Evolutionary conservation across 2,113 vertebrate genomes (phyloP), one percentile per base, ranked within the genome.

Genomic region (Oncorhynchus mykiss): DNA sequence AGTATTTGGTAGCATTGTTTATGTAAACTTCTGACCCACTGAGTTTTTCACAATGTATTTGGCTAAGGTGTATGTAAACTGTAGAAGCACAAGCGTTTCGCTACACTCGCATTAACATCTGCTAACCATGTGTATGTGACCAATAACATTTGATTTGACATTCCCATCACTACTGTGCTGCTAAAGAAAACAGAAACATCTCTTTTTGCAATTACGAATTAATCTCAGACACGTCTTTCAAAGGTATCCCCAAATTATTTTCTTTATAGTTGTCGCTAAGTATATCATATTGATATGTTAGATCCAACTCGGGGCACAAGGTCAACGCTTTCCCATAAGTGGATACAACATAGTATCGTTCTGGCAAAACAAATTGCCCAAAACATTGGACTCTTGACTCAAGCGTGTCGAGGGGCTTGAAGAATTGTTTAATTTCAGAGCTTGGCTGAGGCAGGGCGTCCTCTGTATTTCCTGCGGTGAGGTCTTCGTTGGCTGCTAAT

Each of bases 401-500:
- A 85, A 83, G 79, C 85, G 90, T 91, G 91, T 84, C 89, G 91
- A 62, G 3, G 51, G 51, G 85, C 93, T 94, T 94, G 91, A 95
- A 94, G 92, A 95, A 95, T 95, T 93, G 94, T 94, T 95, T 95
- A 93, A 95, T 95, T 95, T 94, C 85, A 82, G 91, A 85, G 87
- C 88, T 90, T 78, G 87, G 82, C 89, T 82, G 82, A 92, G 89
- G 92, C 86, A 90, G 88, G 91, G 92, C 89, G 92, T 92, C 80
- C 85, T 69, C 76, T 93, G 95, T 94, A 94, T 97, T 96, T 98
- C 96, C 96, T 96, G 96, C 94, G 95, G 96, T 94, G 95, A 96
- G 95, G 94, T 95, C 95, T 93, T 95, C 95, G 93, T 92, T 87
- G 96, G 96, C 95, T 96, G 97, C 97, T 98, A 97, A 99, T 98